Conservation (phyloP, 1,140 invertebrate species). For the Sitobion miscanthi region DNA sequence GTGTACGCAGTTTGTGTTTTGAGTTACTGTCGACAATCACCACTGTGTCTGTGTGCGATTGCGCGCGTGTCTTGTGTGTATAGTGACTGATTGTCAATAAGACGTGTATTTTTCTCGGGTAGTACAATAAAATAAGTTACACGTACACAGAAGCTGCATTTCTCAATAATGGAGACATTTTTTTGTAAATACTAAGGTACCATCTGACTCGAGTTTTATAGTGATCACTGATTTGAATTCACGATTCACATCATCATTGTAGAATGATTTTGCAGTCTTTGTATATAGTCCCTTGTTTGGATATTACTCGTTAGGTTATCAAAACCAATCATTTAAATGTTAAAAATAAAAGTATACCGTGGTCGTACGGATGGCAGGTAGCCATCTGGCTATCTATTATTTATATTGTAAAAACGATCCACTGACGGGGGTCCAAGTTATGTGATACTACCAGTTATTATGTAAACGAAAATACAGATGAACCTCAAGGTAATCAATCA, state of each 20-base stretch:
- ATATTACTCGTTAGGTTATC: background rate
- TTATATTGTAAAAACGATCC: background rate
- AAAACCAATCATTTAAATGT: background rate
- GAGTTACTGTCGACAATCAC: background rate
- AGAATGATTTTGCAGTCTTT: background rate
- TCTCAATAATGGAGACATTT: background rate
- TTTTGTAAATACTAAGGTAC: background rate
- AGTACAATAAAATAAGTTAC: background rate
- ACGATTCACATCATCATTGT: background rate
- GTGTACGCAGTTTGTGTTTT: background rate
- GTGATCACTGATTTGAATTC: background rate
- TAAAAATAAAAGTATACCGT: background rate
- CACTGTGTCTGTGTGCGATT: no score
- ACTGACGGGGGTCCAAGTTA: background rate
- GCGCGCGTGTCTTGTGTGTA: background rate
- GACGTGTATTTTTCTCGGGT: background rate
- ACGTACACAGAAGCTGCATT: background rate
- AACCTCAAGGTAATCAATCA: slow-evolving; percentile 36
- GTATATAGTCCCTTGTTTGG: background rate
- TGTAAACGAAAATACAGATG: slow-evolving; percentile 21
- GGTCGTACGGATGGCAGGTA: background rate
- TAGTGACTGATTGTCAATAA: background rate
- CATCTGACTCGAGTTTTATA: background rate
- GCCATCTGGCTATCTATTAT: background rate
- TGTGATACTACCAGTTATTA: slow-evolving; percentile 6